Evolutionary conservation across 2,113 vertebrate genomes (phyloP), one percentile per base, ranked within the genome.

Genomic region (Thomomys bottae): DNA sequence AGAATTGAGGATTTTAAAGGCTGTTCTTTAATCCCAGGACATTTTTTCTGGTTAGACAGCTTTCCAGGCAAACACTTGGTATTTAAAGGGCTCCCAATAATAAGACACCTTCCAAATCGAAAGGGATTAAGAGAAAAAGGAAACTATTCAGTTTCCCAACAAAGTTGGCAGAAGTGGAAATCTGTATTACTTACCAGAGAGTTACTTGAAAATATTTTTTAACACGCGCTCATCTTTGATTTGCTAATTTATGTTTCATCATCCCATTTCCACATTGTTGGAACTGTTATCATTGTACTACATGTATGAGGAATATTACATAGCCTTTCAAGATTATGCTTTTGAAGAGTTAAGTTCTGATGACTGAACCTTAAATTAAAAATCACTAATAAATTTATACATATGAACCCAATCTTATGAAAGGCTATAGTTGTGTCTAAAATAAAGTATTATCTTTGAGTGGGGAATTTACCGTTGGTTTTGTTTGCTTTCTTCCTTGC

Each of bases 181-280:
- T 87, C 18, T 49, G 1, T 36, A 61, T 61, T 49, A 71, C 5
- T 54, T 64, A 23, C n/a, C n/a, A 30, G 34, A 90, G 78, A 71
- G n/a, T 40, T 67, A 54, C 45, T 78, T 81, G 57, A 63, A 78
- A 77, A 89, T 40, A 78, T 87, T 80, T 85, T 85, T 82, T 40
- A 67, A 36, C 14, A 76, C 17, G 30, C 42, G 21, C 8, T 40
- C 21, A 77, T 80, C 17, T 82, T 72, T 63, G 23, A 59, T 59
- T 84, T 49, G 12, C 21, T 84, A 28, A 36, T 40, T 84, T 94
- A 45, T 36, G 14, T 76, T 84, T 82, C 49, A 63, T 78, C 28
- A 30, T 34, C 24, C 17, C 2, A 32, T 64, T 93, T 21, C 38
- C 24, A 67, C 79, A 15, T 63, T 24, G 4, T 91, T 82, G 36